Base-by-base conservation (phyloP, 2,888 invertebrate genomes). In the Tholera decimalis region DNA sequence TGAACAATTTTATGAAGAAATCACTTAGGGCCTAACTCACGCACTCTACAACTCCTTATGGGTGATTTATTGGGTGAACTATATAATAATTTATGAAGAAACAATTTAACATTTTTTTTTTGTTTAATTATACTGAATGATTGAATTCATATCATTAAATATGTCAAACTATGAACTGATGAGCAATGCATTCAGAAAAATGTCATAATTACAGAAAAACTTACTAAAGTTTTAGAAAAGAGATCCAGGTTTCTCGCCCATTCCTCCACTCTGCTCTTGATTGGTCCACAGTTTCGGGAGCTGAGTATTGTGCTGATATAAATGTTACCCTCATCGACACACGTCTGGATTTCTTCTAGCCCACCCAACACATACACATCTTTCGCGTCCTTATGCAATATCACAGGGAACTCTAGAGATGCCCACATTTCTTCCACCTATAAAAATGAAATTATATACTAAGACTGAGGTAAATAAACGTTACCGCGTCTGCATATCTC, bases 391-490 rank as follows among this genome's bases (percentile, higher is more conserved):
- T 98, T 98, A 91, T 98, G 98, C 0, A 96, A 94, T 0, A 98
- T 88, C 0, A 98, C 97, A 1, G 97, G 96, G 79, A 98, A 97
- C 85, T 98, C 98, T 2, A 98, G 94, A 0, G 96, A 92, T 79
- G 98, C 97, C 98, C 98, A 99, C 3, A 97, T 94, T 78, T 97
- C 97, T 90, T 98, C 98, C 44, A 98, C 97, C 97, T 97, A 24
- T 33, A 11, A 54, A 62, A 28, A 7, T n/a, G 3, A 37, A n/a
- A n/a, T n/a, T 15, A 7, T 1, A 2, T 13, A 33, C 33, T 33
- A n/a, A n/a, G n/a, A n/a, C n/a, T n/a, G n/a, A n/a, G n/a, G n/a
- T n/a, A n/a, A n/a, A n/a, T n/a, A n/a, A n/a, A n/a, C n/a, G n/a
- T n/a, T n/a, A n/a, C n/a, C n/a, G n/a, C n/a, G n/a, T n/a, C n/a